Percentiles rank a stretch among this genome's conserved stretches.
Conservation (phyloP, 2,888 invertebrate genomes). For the Nysson spinosus region DNA sequence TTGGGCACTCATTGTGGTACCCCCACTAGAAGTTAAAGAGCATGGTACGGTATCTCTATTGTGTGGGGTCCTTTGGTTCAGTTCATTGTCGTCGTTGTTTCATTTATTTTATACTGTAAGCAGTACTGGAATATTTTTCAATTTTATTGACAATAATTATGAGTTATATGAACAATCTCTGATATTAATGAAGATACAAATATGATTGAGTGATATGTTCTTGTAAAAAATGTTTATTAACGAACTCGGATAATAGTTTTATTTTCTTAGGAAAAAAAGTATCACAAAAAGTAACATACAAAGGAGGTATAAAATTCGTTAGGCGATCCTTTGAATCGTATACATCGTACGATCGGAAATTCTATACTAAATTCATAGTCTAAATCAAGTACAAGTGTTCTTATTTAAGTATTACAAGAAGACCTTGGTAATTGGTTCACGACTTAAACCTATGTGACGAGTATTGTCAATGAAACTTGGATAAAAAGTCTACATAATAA, state of each 20-base stretch:
- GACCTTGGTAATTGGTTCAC: constrained; percentile 3
- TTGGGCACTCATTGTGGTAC: constrained; percentile 2
- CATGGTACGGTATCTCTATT: not conserved
- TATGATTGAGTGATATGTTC: not conserved
- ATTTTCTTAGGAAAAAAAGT: constrained; percentile 34
- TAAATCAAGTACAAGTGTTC: constrained; percentile 16
- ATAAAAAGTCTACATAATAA: constrained; percentile 41
- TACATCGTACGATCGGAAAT: not conserved
- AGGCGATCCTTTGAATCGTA: not conserved
- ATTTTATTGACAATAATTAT: too few species aligned
- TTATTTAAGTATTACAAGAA: constrained; percentile 18
- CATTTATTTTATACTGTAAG: not conserved
- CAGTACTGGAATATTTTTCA: too few species aligned
- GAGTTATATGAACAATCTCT: too few species aligned
- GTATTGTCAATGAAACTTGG: constrained; percentile 41
- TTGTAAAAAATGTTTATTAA: not conserved
- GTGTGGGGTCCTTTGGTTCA: not conserved
- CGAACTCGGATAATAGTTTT: not conserved
- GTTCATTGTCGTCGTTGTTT: not conserved
- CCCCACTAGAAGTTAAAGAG: not conserved
- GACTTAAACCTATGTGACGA: constrained; percentile 14
- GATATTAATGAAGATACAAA: not conserved
- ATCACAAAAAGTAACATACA: too few species aligned
- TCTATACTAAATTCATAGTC: constrained; percentile 14
- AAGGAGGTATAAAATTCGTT: constrained; percentile 18